Percentiles rank a stretch among this genome's conserved stretches.
phyloP scores from a whole-genome alignment of 2,113 vertebrate genomes.

The Dascyllus trimaculatus region DNA sequence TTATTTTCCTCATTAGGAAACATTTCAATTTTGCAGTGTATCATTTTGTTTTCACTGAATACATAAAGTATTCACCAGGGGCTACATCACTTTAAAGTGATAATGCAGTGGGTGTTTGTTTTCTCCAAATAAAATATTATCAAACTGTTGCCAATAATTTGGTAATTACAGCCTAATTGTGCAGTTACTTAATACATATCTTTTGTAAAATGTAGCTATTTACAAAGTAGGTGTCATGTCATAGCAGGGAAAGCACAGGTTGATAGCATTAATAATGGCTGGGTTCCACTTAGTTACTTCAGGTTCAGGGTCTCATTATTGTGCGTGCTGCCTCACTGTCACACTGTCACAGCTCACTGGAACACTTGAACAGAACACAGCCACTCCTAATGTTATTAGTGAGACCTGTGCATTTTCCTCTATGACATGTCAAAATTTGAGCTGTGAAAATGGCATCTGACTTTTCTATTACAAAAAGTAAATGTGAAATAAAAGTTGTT shows the following conservation, averaged over 20 bases:
- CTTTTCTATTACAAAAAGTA: not conserved
- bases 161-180: not conserved
- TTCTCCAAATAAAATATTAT: too few relatives aligned
- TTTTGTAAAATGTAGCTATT: not conserved
- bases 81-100: not conserved
- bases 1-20: constrained; percentile 47
- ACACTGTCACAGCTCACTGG: not conserved
- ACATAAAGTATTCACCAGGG: not conserved
- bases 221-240: not conserved
- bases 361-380: too few relatives aligned
- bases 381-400: not conserved
- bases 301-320: not conserved
- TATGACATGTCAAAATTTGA: not conserved
- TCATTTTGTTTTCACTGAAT: constrained; percentile 7
- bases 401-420: not conserved
- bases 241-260: not conserved
- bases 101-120: not conserved
- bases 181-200: not conserved
- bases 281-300: not conserved
- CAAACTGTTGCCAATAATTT: not conserved
- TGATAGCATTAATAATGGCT: not conserved
- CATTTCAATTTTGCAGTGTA: constrained; percentile 31
- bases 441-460: not conserved
- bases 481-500: too few relatives aligned
- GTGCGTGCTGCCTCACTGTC: not conserved